Base-by-base conservation (phyloP, 1,140 invertebrate species). In the Fopius arisanus region DNA sequence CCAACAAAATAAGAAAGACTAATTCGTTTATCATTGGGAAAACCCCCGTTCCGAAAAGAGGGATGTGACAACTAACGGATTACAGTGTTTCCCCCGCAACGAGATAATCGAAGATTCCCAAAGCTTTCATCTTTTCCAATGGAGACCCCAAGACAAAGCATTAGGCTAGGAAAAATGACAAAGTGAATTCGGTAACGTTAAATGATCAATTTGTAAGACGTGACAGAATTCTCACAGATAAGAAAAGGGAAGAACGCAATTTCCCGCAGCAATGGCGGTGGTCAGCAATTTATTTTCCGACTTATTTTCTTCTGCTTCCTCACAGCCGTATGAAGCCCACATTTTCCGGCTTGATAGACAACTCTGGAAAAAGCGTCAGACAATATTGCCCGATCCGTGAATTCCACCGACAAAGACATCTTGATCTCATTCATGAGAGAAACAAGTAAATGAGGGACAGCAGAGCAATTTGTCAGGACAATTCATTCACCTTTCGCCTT, bases 191-290 rank as follows among this genome's bases (percentile, higher is more conserved):
- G 10, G 54, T 26, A 10, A 19, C 21, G 19, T 59, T 59, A 59
- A 59, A 28, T 28, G 54, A 59, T 59, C 54, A 59, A 59, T 59
- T 59, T 59, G 54, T 59, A 12, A 59, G 19, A 26, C 54, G 54
- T 59, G 54, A 59, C 54, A 59, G 23, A 12, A 26, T 59, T 23
- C 54, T 23, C 23, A 26, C 21, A 23, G 54, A 28, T 19, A 59
- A 59, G 54, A 59, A 59, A 59, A 59, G 19, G 26, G 19, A 26
- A 23, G 21, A 59, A 2, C 1, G 9, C 16, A 59, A 59, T 4
- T 10, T 23, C 54, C 21, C 23, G 19, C 4, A 26, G 54, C 23
- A 59, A 28, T 21, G 19, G 1, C 19, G 5, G 12, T 7, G 54
- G 19, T 59, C 54, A 59, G 23, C 54, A 59, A 59, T 59, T 59